Evolutionary conservation across 2,113 vertebrate species (phyloP), one percentile per base, ranked within the genome.

Genomic region (Chaetodon auriga): DNA sequence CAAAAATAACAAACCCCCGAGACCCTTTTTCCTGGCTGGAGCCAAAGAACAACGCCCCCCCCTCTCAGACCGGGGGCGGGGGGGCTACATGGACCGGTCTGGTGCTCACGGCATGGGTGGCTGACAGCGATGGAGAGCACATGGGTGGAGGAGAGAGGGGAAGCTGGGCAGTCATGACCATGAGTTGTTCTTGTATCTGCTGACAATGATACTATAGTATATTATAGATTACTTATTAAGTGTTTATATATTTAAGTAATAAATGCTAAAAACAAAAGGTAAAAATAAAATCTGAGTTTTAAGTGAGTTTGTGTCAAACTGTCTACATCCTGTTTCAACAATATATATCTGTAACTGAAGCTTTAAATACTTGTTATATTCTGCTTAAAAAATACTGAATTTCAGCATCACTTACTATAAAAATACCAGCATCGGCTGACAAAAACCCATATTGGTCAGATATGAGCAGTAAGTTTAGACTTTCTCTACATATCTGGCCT

Each of bases 11-110:
- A 96, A 97, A 96, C 94, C 93, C 86, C 93, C 74, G 85, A 95
- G 94, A 95, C 95, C 93, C 95, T 94, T 96, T 88, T 97, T 97
- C 96, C 96, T 96, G 96, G 89, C 95, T 96, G 95, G 96, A 94
- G 96, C 96, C 95, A 76, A 95, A 95, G 95, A 96, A 96, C 95
- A 96, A 96, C 96, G 95, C 95, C 95, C 93, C 92, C 95, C 92
- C 89, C 88, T 38, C 78, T 82, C 85, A 88, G 82, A 71, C 82
- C 38, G 38, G 58, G 77, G 79, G 83, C 38, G 38, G 58, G 77
- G 79, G 83, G 79, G 80, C 78, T 85, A 73, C 65, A 77, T 87
- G 83, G 91, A 87, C 71, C 75, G 65, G 90, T 89, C 87, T 81
- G 43, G 15, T 55, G 70, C 90, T 87, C 55, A 53, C 83, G 72